These are phyloP conservation scores for Mantis religiosa DNA, from an alignment of 2,888 invertebrate genomes.

Conservation along the genomic window DNA sequence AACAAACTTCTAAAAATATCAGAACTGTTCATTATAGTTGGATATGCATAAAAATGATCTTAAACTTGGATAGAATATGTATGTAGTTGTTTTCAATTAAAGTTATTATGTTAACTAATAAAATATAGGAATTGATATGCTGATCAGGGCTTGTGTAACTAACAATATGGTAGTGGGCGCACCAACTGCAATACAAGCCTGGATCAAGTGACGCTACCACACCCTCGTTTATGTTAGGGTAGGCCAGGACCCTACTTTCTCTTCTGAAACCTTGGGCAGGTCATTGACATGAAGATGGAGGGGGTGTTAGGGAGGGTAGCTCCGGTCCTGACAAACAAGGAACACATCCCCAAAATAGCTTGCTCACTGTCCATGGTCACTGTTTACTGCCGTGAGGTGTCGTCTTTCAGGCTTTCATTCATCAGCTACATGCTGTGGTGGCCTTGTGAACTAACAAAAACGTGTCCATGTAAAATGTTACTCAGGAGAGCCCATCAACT, in stretches of 20 bases:
- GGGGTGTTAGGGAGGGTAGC: background rate
- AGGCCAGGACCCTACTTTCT: background rate
- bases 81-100: no score
- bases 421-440: background rate
- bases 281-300: background rate
- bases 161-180: no score
- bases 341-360: background rate
- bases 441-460: background rate
- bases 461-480: background rate
- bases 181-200: background rate
- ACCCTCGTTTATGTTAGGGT: background rate
- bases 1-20: no score
- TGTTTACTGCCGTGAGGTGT: background rate
- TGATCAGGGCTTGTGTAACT: no score
- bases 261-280: background rate
- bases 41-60: no score
- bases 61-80: no score
- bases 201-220: background rate
- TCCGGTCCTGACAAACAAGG: background rate
- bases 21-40: no score
- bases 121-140: no score
- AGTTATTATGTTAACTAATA: no score
- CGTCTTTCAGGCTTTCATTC: background rate
- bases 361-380: background rate
- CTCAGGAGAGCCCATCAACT: background rate